A percentile compares a stretch with the other conserved stretches of the same genome.
Conservation (phyloP, 2,113 vertebrate species). For the Cebus imitator region DNA sequence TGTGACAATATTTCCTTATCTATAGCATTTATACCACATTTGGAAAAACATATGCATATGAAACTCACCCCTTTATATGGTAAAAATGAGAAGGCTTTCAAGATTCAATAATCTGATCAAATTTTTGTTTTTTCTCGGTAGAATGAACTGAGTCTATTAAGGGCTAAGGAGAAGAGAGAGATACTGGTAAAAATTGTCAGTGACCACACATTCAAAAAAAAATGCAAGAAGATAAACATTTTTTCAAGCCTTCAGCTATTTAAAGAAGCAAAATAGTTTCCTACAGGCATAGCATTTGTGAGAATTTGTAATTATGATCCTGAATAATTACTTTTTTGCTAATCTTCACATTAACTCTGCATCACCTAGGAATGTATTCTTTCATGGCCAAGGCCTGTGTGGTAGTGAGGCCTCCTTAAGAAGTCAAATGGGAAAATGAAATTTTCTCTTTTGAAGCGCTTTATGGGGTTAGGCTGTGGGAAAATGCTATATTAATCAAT, state of each 20-base stretch:
- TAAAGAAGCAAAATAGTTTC: not conserved
- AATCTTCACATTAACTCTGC: slow-evolving; percentile 44
- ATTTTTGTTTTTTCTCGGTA: not conserved
- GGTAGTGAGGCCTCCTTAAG: not conserved
- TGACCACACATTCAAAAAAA: not conserved
- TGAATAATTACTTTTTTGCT: not conserved
- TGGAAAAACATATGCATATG: not conserved
- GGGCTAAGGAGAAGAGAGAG: not conserved
- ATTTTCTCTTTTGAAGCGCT: slow-evolving; percentile 45
- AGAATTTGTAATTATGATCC: not conserved
- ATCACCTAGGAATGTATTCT: slow-evolving; percentile 26
- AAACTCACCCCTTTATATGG: not conserved
- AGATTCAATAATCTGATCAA: not conserved
- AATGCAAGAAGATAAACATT: not conserved
- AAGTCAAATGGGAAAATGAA: not conserved
- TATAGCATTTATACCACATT: not conserved
- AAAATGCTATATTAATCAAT: not conserved
- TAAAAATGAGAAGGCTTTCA: slow-evolving; percentile 23
- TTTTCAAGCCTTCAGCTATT: not conserved
- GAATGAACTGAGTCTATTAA: not conserved
- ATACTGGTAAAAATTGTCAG: not conserved
- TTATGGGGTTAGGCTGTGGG: not conserved
- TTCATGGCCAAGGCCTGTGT: not conserved
- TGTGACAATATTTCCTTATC: not conserved
- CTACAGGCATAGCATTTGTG: not conserved